These are phyloP conservation scores for Apteryx mantelli DNA, from an alignment of 2,113 vertebrate genomes.

Conservation along the genomic window DNA sequence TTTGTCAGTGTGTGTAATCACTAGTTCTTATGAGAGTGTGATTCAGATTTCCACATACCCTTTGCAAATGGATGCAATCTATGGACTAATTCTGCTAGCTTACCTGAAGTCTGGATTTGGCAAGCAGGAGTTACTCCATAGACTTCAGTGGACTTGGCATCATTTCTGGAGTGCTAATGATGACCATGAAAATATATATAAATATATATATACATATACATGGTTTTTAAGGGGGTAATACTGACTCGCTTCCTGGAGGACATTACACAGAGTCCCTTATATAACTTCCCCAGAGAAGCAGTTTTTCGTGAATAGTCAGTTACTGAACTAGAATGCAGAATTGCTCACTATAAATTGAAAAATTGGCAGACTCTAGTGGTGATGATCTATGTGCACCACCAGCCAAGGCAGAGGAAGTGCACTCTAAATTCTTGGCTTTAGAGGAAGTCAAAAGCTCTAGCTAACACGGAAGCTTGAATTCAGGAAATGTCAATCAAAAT, in stretches of 20 bases:
- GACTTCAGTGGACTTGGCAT: neutral
- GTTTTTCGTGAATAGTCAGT: slow-evolving; percentile 20
- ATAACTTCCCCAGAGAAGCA: neutral
- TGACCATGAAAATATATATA: neutral
- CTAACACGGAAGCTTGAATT: neutral
- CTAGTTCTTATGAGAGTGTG: neutral
- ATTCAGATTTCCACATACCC: neutral
- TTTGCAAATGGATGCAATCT: neutral
- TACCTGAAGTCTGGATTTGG: neutral
- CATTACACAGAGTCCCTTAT: neutral
- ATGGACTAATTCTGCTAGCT: neutral
- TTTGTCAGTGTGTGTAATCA: neutral
- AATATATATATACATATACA: neutral
- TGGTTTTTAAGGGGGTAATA: neutral
- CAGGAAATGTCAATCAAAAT: slow-evolving; percentile 58
- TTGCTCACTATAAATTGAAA: slow-evolving; percentile 9
- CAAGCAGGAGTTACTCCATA: neutral
- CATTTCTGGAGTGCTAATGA: neutral
- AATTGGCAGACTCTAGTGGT: neutral
- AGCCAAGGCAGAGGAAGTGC: slow-evolving; percentile 45
- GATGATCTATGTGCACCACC: slow-evolving; percentile 37
- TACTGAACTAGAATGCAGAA: neutral
- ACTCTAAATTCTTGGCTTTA: slow-evolving; percentile 54
- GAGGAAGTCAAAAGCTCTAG: slow-evolving; percentile 7
- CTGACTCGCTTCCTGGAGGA: neutral